Conservation (phyloP, 35 echinoderm and acorn worm genomes). For the Apostichopus parvimensis region DNA sequence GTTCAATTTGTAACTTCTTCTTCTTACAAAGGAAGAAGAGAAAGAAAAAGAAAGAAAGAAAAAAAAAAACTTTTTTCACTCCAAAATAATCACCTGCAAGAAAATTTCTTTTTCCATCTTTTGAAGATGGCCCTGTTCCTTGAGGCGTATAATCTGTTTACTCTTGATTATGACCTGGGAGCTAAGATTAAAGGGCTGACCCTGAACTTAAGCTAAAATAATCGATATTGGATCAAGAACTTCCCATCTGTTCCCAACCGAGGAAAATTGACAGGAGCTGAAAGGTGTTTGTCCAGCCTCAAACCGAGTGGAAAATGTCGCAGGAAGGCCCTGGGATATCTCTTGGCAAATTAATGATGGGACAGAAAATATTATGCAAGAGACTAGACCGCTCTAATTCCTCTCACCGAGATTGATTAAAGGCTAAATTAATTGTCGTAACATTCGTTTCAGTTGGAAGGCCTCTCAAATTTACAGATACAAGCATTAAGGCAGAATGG, state of each 20-base stretch:
- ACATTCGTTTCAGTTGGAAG: not conserved
- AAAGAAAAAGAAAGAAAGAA: no score
- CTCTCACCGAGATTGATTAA: not conserved
- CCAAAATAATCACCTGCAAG: constrained; percentile 17
- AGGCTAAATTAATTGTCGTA: not conserved
- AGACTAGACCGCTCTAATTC: not conserved
- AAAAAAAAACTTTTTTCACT: not conserved
- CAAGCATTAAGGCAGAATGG: not conserved
- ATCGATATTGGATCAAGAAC: constrained; percentile 62
- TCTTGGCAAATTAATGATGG: constrained; percentile 45
- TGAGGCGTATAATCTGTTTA: constrained; percentile 53
- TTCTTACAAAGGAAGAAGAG: not conserved
- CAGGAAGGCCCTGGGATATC: constrained; percentile 39
- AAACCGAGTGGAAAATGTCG: constrained; percentile 40
- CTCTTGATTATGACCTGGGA: constrained; percentile 49
- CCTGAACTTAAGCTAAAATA: constrained; percentile 59
- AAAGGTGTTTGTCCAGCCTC: constrained; percentile 57
- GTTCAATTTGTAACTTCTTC: not conserved
- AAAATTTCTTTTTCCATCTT: constrained; percentile 40
- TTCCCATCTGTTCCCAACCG: constrained; percentile 48
- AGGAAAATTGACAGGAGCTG: constrained; percentile 45
- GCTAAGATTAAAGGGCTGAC: constrained; percentile 51
- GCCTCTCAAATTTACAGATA: not conserved
- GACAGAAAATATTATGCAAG: constrained; percentile 33
- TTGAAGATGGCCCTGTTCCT: constrained; percentile 44